A percentile compares a stretch with the other conserved stretches of the same genome.
Conservation (phyloP, 2,113 vertebrate genomes). For the Spheniscus mendiculus region DNA sequence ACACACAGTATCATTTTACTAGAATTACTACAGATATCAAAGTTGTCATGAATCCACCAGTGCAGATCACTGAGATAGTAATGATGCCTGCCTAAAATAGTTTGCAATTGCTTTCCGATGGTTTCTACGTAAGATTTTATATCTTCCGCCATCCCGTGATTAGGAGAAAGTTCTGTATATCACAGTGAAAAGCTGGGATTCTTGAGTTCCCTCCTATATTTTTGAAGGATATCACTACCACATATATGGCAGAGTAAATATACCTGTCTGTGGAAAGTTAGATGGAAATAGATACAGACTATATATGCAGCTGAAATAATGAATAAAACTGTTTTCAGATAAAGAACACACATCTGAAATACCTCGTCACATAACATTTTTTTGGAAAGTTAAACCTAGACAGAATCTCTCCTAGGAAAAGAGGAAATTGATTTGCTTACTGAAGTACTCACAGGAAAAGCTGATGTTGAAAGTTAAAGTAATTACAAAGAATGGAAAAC, state of each 20-base stretch:
- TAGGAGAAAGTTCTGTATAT: background rate
- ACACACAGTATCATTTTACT: background rate
- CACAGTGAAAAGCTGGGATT: background rate
- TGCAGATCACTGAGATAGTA: background rate
- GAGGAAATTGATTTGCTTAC: constrained; percentile 63
- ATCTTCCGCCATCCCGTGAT: background rate
- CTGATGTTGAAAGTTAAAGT: constrained; percentile 54
- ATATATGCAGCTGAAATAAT: background rate
- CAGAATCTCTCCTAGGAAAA: constrained; percentile 53
- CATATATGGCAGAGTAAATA: background rate
- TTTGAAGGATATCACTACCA: background rate
- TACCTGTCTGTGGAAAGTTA: background rate
- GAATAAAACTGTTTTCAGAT: constrained; percentile 27
- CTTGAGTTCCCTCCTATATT: background rate
- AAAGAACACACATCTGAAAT: constrained; percentile 19
- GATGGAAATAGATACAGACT: background rate
- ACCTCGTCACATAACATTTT: background rate
- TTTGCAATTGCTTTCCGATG: background rate
- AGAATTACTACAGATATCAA: background rate
- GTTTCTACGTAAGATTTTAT: background rate
- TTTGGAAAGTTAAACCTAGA: constrained; percentile 37
- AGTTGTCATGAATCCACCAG: background rate
- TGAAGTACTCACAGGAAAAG: constrained; percentile 51
- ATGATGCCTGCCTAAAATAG: background rate
- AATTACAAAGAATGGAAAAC: constrained; percentile 43